Evolutionary conservation across 2,113 vertebrate species (phyloP).

Genomic region (Rhea pennata): DNA sequence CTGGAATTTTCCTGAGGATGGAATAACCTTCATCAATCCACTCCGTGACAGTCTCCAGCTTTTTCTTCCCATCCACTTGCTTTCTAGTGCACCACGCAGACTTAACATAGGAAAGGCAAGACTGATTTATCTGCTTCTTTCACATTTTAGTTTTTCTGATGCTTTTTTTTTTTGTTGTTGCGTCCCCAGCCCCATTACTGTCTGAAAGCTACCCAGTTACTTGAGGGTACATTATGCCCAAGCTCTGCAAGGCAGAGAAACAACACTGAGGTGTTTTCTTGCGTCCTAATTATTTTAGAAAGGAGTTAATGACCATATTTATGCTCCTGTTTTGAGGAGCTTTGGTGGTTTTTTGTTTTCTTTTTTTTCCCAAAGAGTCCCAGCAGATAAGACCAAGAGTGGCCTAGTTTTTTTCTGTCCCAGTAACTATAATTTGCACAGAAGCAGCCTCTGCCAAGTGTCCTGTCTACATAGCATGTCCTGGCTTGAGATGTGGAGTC

Average conservation of each 20-base stretch:
- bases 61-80: neutral
- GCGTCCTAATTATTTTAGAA: neutral
- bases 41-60: neutral
- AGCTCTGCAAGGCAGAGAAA: neutral
- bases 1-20: neutral
- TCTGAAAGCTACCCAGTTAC: neutral
- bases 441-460: neutral
- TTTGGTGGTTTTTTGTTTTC: rapidly evolving
- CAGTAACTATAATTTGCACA: neutral
- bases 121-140: neutral
- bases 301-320: neutral
- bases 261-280: neutral
- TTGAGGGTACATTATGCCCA: neutral
- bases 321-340: neutral
- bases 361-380: neutral
- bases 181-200: neutral
- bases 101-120: neutral
- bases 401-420: neutral
- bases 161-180: neutral
- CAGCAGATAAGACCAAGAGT: neutral
- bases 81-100: neutral
- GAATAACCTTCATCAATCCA: neutral
- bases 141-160: neutral
- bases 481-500: neutral
- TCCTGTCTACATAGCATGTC: neutral